Base-by-base conservation (phyloP, 2,888 invertebrate genomes). In the Ichneumoninae sp. region DNA sequence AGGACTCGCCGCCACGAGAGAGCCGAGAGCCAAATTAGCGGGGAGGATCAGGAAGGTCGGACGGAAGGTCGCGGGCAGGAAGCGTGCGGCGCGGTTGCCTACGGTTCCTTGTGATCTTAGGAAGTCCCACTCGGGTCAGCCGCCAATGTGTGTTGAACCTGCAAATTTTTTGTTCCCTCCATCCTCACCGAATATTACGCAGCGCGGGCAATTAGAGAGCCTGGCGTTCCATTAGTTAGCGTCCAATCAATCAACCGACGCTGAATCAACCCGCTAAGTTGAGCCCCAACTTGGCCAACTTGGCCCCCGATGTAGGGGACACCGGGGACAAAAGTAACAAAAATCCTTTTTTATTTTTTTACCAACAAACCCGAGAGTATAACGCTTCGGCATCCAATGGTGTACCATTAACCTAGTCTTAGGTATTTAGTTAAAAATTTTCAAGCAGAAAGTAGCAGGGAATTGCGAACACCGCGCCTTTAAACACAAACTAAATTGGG, bases 101-200 rank as follows among this genome's bases (percentile, higher is more conserved):
- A 83, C 80, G 88, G 77, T 65, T 90, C 90, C 89, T 87, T 91
- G 89, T 90, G 89, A 91, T 91, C 91, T 91, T 77, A 87, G 87
- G 88, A 89, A 89, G 90, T 90, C 89, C 44, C 16, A 88, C 62
- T 52, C 57, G 69, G 44, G 13, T 47, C 44, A 47, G 44, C 44
- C 71, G 54, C 19, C 36, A 57, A 0, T 40, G 62, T 71, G 70
- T 84, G 84, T 82, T 82, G 74, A 83, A 82, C 80, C 79, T 70
- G 66, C 54, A 22, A 62, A 71, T 79, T 82, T 83, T 82, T 84
- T 74, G 4, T 47, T 16, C 4, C 16, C 1, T 16, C 44, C 1
- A 47, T 47, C 33, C 62, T 84, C 84, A 83, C 85, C 86, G 88
- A 89, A 89, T 89, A 88, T 90, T 90, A 89, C 89, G 80, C 69